These are phyloP conservation scores for Rambutsinella grinnellia DNA, from an alignment of 2,888 invertebrate species.

Conservation along the genomic window DNA sequence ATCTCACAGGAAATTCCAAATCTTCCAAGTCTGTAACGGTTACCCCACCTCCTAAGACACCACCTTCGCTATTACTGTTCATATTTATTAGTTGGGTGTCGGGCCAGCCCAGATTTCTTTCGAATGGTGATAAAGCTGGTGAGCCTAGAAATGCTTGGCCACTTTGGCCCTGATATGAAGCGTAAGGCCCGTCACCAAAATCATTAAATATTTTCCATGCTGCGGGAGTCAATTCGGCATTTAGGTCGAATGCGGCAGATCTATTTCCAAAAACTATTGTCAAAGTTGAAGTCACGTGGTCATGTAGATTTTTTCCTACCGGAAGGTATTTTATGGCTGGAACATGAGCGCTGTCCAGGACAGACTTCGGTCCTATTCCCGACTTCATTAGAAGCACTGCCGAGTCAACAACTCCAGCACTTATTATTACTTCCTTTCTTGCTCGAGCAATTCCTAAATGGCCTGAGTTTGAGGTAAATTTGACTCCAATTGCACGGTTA, in stretches of 20 bases:
- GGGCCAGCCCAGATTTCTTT: background rate
- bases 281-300: background rate
- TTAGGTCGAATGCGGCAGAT: background rate
- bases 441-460: background rate
- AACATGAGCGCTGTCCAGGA: background rate
- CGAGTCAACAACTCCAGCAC: background rate
- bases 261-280: background rate
- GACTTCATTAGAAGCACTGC: background rate
- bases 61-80: background rate
- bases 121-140: background rate
- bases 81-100: background rate
- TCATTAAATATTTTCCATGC: background rate
- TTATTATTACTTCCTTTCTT: background rate
- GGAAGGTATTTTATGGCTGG: background rate
- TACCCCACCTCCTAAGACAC: background rate
- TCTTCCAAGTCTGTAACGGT: background rate
- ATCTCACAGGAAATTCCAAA: background rate
- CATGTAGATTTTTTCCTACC: background rate
- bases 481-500: slow-evolving; percentile 15
- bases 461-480: background rate
- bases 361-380: background rate
- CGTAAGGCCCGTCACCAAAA: background rate
- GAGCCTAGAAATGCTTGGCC: background rate
- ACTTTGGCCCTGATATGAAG: background rate
- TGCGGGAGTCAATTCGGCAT: background rate